phyloP scores from a whole-genome alignment of 1,140 invertebrate species.

The Cyphomyrmex costatus region DNA sequence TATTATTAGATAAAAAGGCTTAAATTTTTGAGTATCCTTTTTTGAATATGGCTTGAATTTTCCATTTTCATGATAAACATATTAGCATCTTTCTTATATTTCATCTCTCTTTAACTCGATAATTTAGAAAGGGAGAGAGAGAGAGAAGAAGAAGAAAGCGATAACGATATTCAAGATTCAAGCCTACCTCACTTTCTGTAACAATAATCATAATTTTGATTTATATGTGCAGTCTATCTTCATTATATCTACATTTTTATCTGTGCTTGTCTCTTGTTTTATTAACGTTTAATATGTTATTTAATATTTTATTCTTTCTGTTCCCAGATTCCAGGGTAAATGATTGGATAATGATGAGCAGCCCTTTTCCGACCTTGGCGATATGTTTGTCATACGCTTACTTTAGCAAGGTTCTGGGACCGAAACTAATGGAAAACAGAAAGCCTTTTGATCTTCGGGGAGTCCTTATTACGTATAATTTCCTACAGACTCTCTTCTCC shows the following conservation, averaged over 20 bases:
- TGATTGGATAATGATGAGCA: slow-evolving; percentile 96
- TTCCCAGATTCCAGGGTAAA: slow-evolving; percentile 95
- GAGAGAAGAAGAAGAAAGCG: too few relatives aligned
- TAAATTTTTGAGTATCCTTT: too few relatives aligned
- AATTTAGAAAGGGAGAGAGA: too few relatives aligned
- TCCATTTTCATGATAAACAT: too few relatives aligned
- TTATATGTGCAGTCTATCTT: too few relatives aligned
- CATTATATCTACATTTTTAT: not conserved
- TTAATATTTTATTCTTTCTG: slow-evolving; percentile 57
- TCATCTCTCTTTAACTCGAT: too few relatives aligned
- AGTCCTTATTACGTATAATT: slow-evolving; percentile 95
- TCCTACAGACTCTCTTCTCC: slow-evolving; percentile 95
- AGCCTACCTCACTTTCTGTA: too few relatives aligned
- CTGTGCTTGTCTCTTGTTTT: not conserved
- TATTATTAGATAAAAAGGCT: too few relatives aligned
- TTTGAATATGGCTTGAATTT: too few relatives aligned
- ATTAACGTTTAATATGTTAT: slow-evolving; percentile 1
- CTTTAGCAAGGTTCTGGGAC: slow-evolving; percentile 94
- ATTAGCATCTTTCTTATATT: too few relatives aligned
- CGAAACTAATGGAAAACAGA: slow-evolving; percentile 95
- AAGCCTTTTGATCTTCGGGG: slow-evolving; percentile 95
- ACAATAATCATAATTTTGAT: too few relatives aligned
- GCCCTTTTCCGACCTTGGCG: slow-evolving; percentile 94
- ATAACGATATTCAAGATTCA: too few relatives aligned
- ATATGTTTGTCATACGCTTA: slow-evolving; percentile 95